Conservation (phyloP, 1,140 invertebrate genomes). For the Cephus cinctus region DNA sequence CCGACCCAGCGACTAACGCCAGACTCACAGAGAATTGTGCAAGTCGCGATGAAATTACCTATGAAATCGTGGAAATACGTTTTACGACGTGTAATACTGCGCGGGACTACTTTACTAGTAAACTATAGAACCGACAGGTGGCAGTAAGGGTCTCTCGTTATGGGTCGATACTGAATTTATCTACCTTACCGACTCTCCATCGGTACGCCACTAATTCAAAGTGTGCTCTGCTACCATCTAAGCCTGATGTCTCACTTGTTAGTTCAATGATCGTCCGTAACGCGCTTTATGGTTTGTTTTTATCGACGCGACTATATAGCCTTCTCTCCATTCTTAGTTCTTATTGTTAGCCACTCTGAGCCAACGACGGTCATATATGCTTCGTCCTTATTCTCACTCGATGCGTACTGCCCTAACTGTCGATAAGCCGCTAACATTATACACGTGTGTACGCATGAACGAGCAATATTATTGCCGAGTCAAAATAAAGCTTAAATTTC, state of each 20-base stretch:
- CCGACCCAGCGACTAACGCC: slow-evolving; percentile 13
- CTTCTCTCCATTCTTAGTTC: too few relatives aligned
- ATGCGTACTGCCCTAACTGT: too few relatives aligned
- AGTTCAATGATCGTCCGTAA: slow-evolving; percentile 52
- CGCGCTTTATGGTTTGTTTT: slow-evolving; percentile 51
- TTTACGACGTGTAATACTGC: slow-evolving; percentile 26
- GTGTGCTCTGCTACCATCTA: slow-evolving; percentile 38
- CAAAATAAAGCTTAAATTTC: slow-evolving; percentile 8
- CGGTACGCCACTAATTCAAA: slow-evolving; percentile 33
- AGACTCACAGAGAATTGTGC: slow-evolving; percentile 12
- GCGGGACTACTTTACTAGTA: slow-evolving; percentile 26
- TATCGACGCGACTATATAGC: slow-evolving; percentile 46
- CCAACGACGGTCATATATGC: too few relatives aligned
- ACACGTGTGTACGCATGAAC: too few relatives aligned
- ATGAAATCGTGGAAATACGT: not conserved
- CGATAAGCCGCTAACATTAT: too few relatives aligned
- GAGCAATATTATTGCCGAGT: not conserved
- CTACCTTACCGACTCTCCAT: slow-evolving; percentile 48
- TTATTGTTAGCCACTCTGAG: too few relatives aligned
- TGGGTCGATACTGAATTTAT: too few relatives aligned
- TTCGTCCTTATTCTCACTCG: too few relatives aligned
- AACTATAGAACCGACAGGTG: slow-evolving; percentile 35
- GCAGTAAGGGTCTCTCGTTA: slow-evolving; percentile 31
- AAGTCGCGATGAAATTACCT: not conserved
- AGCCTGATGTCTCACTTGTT: slow-evolving; percentile 31